Percentiles rank a stretch among this genome's conserved stretches.
These are phyloP conservation scores for Megaceryle alcyon DNA, from an alignment of 2,797 vertebrate species.

Conservation along the genomic window DNA sequence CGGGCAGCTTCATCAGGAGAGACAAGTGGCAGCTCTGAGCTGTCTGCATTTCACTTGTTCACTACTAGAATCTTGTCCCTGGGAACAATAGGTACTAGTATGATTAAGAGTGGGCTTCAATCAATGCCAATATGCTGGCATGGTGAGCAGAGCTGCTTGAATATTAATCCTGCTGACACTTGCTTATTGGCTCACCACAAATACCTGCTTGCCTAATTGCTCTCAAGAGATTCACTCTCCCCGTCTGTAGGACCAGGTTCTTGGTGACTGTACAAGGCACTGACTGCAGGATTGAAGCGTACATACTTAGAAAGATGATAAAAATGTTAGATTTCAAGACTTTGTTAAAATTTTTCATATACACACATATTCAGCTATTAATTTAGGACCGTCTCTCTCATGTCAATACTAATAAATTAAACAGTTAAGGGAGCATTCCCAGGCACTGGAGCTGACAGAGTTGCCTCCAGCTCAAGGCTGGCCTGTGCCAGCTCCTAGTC, in stretches of 20 bases:
- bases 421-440: background rate
- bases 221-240: background rate
- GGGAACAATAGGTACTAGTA: background rate
- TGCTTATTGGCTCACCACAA: background rate
- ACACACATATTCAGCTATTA: background rate
- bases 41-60: rapidly evolving
- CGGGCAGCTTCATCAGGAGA: rapidly evolving
- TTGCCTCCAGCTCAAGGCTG: background rate
- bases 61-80: background rate
- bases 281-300: background rate
- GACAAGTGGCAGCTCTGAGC: background rate
- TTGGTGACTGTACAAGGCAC: background rate
- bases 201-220: background rate
- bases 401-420: background rate
- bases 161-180: background rate
- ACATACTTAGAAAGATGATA: background rate
- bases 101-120: background rate
- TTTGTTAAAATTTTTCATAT: background rate
- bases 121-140: background rate
- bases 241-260: background rate
- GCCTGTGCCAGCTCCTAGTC: background rate
- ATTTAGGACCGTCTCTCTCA: background rate
- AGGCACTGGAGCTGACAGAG: background rate
- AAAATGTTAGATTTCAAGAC: background rate
- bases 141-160: background rate